Base-by-base conservation (phyloP, 2,113 vertebrate genomes). In the Mormyrus iriodes region DNA sequence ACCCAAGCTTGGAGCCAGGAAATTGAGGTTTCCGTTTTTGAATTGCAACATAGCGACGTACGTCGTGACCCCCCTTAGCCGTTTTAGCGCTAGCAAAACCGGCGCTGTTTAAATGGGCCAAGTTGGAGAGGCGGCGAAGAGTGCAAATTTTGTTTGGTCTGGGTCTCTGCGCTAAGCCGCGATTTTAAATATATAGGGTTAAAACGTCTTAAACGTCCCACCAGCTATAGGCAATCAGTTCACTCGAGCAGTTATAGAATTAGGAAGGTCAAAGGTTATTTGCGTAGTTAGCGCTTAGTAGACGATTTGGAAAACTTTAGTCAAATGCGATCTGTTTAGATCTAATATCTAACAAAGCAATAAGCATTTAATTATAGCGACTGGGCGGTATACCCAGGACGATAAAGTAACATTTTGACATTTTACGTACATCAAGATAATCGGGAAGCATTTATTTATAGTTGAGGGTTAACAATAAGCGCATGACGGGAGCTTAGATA, bases 51-150 rank as follows among this genome's bases (percentile, higher is more conserved):
- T 46, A 31, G 49, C 88, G 93, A 90, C 95, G 96, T 94, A 93
- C 94, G 89, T 96, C 95, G 93, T 92, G 89, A 91, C n/a, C 92
- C 95, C 95, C 95, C 95, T 93, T 94, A 51, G 48, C 13, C 87
- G 4, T 49, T 46, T 89, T 31, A 90, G 94, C 95, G 94, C 94
- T 92, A 92, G 92, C 93, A 93, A 91, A 94, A 93, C 93, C 95
- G 95, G 96, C 93, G 96, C 95, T 94, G 95, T 97, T 98, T 97
- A 97, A 98, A 97, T 97, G 98, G 98, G 97, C 97, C 97, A 98
- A 44, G 82, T 85, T 85, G 46, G 82, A 51, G 49, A 86, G 98
- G 95, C 96, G 94, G 96, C 95, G 94, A 95, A 95, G 96, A 96
- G 95, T 94, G 95, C 95, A 94, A 96, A 96, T 95, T 95, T 95